These are phyloP conservation scores for Bombus waltoni DNA, from an alignment of 1,140 invertebrate genomes.

Conservation along the genomic window DNA sequence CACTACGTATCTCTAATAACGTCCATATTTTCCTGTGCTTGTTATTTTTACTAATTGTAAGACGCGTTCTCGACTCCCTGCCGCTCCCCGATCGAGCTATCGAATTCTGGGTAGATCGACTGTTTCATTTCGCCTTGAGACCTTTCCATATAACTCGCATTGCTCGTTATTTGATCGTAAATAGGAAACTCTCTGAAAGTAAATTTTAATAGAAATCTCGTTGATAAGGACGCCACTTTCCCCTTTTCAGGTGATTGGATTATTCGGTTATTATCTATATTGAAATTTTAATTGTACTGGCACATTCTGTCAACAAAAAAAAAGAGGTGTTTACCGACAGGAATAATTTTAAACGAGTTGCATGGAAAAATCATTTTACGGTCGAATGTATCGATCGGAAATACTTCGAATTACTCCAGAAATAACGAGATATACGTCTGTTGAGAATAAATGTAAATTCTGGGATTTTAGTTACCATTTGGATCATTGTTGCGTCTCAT, in stretches of 20 bases:
- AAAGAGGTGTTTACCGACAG: background rate
- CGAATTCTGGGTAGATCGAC: constrained; percentile 7
- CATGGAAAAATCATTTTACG: background rate
- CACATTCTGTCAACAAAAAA: background rate
- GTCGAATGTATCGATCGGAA: background rate
- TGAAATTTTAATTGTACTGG: background rate
- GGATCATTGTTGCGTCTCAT: background rate
- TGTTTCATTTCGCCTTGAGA: background rate
- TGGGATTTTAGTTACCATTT: background rate
- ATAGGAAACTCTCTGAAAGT: background rate
- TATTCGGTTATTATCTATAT: too few species aligned
- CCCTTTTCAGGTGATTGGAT: too few species aligned
- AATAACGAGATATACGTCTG: background rate
- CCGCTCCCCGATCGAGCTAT: background rate
- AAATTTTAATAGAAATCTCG: background rate
- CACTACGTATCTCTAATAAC: background rate
- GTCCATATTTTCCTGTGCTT: background rate
- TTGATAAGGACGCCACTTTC: too few species aligned
- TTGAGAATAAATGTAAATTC: background rate
- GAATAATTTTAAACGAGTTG: background rate
- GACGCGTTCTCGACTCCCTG: background rate
- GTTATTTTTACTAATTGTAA: constrained; percentile 19
- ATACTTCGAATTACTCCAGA: background rate
- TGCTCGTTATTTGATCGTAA: background rate
- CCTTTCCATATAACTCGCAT: background rate